Percentiles rank a stretch among this genome's conserved stretches.
These are phyloP conservation scores for Laodelphax striatellus DNA, from an alignment of 1,140 invertebrate genomes.

Conservation along the genomic window DNA sequence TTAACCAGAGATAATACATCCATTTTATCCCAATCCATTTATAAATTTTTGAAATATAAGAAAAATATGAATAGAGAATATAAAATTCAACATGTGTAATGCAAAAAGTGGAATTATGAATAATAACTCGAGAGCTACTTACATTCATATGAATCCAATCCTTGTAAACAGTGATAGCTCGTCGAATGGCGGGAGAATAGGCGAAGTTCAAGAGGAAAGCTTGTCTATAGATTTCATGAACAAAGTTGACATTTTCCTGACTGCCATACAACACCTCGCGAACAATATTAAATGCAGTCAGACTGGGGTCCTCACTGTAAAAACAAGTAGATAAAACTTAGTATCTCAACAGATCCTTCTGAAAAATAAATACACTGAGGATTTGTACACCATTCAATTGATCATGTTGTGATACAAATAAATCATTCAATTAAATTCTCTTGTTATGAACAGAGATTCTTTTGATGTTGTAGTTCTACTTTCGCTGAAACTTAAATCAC, in stretches of 20 bases:
- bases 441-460: no score
- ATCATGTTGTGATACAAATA: background rate
- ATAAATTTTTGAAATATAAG: no score
- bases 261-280: constrained; percentile 78
- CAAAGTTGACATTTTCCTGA: constrained; percentile 87
- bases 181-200: constrained; percentile 74
- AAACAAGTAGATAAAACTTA: constrained; percentile 13
- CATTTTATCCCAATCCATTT: no score
- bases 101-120: no score
- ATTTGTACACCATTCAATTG: background rate
- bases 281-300: constrained; percentile 45
- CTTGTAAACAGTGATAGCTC: constrained; percentile 88
- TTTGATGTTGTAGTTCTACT: no score
- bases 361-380: no score
- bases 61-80: no score
- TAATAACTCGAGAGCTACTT: constrained; percentile 20
- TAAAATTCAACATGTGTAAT: no score
- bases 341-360: no score
- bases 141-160: constrained; percentile 92
- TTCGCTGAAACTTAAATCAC: no score
- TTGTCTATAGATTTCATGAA: constrained; percentile 88
- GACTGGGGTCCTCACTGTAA: constrained; percentile 32
- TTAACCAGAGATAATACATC: no score
- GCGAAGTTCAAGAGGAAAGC: constrained; percentile 83
- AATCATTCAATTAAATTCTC: no score